Conservation (phyloP, 2,797 vertebrate genomes). For the Oreochromis mossambicus region DNA sequence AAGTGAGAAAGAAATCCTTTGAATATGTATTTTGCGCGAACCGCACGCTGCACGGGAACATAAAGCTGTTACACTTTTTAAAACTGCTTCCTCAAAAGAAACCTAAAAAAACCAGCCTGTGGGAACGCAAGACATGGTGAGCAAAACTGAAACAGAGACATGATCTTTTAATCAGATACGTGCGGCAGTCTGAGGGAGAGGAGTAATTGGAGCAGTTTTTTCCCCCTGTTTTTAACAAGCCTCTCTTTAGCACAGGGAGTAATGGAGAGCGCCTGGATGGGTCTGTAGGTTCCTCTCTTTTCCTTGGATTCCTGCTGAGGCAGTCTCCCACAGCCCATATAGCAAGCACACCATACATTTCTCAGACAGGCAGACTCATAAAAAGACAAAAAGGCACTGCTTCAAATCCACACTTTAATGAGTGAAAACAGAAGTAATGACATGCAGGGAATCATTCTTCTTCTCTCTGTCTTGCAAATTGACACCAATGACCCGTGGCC, state of each 20-base stretch:
- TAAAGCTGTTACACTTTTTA: constrained; percentile 17
- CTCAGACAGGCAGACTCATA: constrained; percentile 34
- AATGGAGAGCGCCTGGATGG: constrained; percentile 40
- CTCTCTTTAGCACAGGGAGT: constrained; percentile 22
- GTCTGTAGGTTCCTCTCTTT: constrained; percentile 27
- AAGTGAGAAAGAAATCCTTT: neutral
- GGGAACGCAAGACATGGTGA: constrained; percentile 1
- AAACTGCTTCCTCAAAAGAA: constrained; percentile 24
- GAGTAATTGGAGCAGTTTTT: constrained; percentile 27
- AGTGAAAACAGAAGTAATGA: constrained; percentile 41
- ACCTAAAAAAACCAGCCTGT: constrained; percentile 14
- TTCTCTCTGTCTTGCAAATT: constrained; percentile 11
- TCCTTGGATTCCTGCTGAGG: constrained; percentile 42
- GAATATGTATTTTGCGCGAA: constrained; percentile 23
- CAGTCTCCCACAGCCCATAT: neutral
- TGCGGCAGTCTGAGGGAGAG: constrained; percentile 1
- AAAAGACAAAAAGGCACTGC: constrained; percentile 24
- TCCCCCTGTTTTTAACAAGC: constrained; percentile 57
- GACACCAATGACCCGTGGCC: constrained; percentile 45
- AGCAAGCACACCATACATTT: constrained; percentile 29
- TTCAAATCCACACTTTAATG: constrained; percentile 56
- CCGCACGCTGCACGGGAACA: constrained; percentile 25
- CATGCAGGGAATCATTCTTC: constrained; percentile 25
- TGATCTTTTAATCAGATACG: constrained; percentile 42
- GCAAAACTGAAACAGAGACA: neutral